Percentiles rank a stretch among this genome's conserved stretches.
Evolutionary conservation across 2,113 vertebrate species (phyloP).

Genomic region (Neopipo cinnamomea): DNA sequence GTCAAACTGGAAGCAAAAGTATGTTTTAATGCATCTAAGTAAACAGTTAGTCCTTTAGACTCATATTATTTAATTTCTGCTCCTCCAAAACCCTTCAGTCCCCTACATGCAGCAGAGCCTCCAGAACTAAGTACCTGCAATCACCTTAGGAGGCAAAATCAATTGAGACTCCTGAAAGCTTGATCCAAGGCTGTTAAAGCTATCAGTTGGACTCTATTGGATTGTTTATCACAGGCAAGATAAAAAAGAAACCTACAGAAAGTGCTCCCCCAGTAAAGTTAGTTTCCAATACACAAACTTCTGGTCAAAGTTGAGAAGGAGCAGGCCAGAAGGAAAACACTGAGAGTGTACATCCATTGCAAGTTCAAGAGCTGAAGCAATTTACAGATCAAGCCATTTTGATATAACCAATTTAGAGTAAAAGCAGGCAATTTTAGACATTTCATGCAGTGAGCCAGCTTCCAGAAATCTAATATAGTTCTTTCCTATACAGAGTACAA

Average conservation of each 20-base stretch:
- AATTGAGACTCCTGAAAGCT: background rate
- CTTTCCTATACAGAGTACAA: background rate
- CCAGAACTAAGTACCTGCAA: background rate
- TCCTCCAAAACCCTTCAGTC: background rate
- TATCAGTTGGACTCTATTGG: background rate
- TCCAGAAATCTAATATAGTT: slow-evolving; percentile 53
- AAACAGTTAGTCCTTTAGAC: background rate
- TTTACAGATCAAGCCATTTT: slow-evolving; percentile 13
- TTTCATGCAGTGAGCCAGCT: slow-evolving; percentile 1
- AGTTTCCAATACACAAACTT: background rate
- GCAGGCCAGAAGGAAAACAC: background rate
- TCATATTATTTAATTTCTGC: background rate
- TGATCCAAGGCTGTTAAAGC: background rate
- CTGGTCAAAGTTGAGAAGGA: background rate
- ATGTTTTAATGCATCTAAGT: background rate
- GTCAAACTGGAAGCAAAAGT: background rate
- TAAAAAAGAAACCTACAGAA: background rate
- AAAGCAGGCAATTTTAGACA: slow-evolving; percentile 14
- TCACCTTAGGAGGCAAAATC: background rate
- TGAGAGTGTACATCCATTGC: background rate
- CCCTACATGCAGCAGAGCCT: background rate
- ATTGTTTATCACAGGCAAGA: background rate
- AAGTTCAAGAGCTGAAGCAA: background rate
- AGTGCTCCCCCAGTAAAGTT: background rate
- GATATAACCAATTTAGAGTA: slow-evolving; percentile 23